A percentile compares a stretch with the other conserved stretches of the same genome.
phyloP scores from a whole-genome alignment of 2,113 vertebrate species.

The Callipepla californica region DNA sequence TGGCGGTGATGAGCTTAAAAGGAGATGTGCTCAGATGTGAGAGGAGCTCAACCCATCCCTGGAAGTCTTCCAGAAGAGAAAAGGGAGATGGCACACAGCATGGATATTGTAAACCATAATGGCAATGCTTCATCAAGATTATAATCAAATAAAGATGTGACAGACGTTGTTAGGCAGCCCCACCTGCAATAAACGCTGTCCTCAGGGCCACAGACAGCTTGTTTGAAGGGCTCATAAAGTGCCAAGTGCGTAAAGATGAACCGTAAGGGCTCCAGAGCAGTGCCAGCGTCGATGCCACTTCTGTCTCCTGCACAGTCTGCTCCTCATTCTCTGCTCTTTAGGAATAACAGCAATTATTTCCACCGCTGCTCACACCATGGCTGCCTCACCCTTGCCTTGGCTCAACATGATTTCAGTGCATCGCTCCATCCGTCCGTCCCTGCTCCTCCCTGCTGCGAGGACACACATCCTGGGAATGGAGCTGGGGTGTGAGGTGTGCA shows the following conservation, averaged over 20 bases:
- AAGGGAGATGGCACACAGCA: background rate
- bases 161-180: background rate
- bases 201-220: background rate
- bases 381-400: background rate
- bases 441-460: rapidly evolving
- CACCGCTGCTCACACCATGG: rapidly evolving
- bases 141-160: background rate
- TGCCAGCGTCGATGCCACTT: background rate
- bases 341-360: background rate
- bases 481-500: rapidly evolving
- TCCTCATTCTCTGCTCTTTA: background rate
- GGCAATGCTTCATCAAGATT: background rate
- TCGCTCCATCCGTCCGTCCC: background rate
- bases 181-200: background rate
- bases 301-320: background rate
- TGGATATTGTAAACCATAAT: background rate
- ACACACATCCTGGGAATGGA: rapidly evolving
- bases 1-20: background rate
- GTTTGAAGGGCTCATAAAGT: background rate
- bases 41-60: background rate
- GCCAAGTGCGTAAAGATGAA: rapidly evolving
- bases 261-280: background rate
- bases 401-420: rapidly evolving
- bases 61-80: background rate
- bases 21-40: rapidly evolving